Conservation (phyloP, 2,888 invertebrate genomes). For the Gonocerus acuteangulatus region DNA sequence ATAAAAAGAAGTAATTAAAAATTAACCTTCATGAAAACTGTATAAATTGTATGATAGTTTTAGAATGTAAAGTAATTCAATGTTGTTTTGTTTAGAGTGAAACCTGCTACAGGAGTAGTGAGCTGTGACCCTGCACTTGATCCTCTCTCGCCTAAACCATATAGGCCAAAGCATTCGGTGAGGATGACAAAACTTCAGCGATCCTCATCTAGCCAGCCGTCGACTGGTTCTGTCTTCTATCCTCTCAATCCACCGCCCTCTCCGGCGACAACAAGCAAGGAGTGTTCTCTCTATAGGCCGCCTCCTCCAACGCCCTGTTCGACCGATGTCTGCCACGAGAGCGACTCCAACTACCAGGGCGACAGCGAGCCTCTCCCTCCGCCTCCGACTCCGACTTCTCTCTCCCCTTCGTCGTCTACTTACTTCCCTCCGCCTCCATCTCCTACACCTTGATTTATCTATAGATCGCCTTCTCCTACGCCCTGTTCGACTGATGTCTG, state of each 20-base stretch:
- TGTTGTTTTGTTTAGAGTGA: constrained; percentile 7
- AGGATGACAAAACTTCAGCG: constrained; percentile 54
- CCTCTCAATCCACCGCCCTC: constrained; percentile 92
- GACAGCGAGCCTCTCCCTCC: constrained; percentile 53
- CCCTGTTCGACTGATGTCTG: constrained; percentile 92
- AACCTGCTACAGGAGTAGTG: constrained; percentile 41
- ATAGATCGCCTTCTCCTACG: constrained; percentile 81
- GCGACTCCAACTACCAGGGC: constrained; percentile 68
- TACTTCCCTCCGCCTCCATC: constrained; percentile 83
- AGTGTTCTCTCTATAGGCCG: constrained; percentile 53
- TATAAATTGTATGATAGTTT: no score
- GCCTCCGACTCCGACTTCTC: constrained; percentile 51
- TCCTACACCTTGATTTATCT: constrained; percentile 54
- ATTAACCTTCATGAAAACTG: no score
- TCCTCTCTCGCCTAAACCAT: constrained; percentile 52
- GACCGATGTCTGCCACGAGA: constrained; percentile 87
- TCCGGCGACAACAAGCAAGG: constrained; percentile 63
- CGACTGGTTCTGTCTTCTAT: constrained; percentile 44
- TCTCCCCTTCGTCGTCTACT: constrained; percentile 60
- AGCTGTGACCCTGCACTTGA: constrained; percentile 57
- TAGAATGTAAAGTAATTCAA: no score
- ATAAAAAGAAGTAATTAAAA: no score
- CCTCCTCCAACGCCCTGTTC: constrained; percentile 93
- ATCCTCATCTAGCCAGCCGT: constrained; percentile 34
- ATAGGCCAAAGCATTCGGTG: constrained; percentile 38